Percentiles rank a stretch among this genome's conserved stretches.
Conservation (phyloP, 2,797 vertebrate genomes). For the Cetoscarus ocellatus region DNA sequence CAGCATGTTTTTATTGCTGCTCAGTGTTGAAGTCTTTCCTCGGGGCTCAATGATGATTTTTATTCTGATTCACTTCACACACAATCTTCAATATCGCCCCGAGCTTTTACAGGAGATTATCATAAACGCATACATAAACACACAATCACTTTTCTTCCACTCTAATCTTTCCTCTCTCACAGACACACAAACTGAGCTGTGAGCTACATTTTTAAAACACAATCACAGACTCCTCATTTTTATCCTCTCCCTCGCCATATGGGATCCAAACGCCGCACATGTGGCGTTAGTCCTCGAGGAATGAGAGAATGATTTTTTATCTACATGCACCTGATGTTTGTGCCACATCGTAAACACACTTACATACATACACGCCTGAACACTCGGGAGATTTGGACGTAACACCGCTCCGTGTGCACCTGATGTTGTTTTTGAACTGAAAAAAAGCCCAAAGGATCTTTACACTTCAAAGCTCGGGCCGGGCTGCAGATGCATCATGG, state of each 20-base stretch:
- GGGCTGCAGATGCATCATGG: conserved; percentile 55
- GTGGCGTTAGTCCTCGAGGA: conserved; percentile 7
- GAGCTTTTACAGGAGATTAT: conserved; percentile 3
- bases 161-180: not conserved
- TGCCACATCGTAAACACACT: not conserved
- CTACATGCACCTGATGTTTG: conserved; percentile 25
- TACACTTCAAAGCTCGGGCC: conserved; percentile 53
- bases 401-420: conserved; percentile 36
- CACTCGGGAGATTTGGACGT: conserved; percentile 3
- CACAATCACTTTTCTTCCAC: not conserved
- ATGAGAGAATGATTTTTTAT: conserved; percentile 11
- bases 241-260: not conserved
- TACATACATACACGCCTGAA: not conserved
- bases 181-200: not conserved
- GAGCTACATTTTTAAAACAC: not conserved
- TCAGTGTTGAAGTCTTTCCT: not conserved
- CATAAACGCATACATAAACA: conserved; percentile 6
- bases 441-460: conserved; percentile 53
- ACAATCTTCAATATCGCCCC: not conserved
- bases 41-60: not conserved
- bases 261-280: conserved; percentile 7
- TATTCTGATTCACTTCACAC: not conserved
- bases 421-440: conserved; percentile 50
- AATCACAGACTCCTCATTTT: not conserved
- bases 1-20: not conserved